phyloP scores from a whole-genome alignment of 2,113 vertebrate genomes.

The Lota lota region DNA sequence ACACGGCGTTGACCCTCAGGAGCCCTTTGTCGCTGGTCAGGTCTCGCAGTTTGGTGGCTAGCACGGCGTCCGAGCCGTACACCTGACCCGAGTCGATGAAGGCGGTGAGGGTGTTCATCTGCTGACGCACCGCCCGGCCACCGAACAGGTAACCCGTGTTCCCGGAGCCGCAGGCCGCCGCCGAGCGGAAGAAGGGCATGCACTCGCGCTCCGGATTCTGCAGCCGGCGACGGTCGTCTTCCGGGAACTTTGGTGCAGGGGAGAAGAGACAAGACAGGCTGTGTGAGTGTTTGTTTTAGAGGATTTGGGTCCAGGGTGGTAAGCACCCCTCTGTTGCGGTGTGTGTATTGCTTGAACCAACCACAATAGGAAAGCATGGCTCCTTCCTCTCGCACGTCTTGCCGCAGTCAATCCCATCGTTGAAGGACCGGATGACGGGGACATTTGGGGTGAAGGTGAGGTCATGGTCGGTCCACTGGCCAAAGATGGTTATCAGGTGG shows the following conservation, averaged over 20 bases:
- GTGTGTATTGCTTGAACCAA: conserved; percentile 35
- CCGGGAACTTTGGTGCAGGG: conserved; percentile 61
- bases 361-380: conserved; percentile 80
- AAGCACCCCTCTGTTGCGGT: no score
- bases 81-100: conserved; percentile 69
- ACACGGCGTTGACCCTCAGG: conserved; percentile 59
- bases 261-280: no score
- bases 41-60: conserved; percentile 53
- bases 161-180: conserved; percentile 64
- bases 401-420: conserved; percentile 58
- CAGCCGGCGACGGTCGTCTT: conserved; percentile 63
- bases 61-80: conserved; percentile 58
- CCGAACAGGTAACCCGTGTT: conserved; percentile 48
- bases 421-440: conserved; percentile 70
- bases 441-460: conserved; percentile 76
- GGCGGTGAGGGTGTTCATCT: conserved; percentile 72
- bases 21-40: conserved; percentile 55
- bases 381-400: conserved; percentile 69
- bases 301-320: no score
- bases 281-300: no score
- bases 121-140: conserved; percentile 49
- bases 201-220: conserved; percentile 52
- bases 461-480: conserved; percentile 85
- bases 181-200: conserved; percentile 80
- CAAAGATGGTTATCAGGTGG: conserved; percentile 81